A percentile compares a stretch with the other conserved stretches of the same genome.
phyloP scores from a whole-genome alignment of 37 sponge, comb jelly and placozoan species.

The Halichondria panicea region DNA sequence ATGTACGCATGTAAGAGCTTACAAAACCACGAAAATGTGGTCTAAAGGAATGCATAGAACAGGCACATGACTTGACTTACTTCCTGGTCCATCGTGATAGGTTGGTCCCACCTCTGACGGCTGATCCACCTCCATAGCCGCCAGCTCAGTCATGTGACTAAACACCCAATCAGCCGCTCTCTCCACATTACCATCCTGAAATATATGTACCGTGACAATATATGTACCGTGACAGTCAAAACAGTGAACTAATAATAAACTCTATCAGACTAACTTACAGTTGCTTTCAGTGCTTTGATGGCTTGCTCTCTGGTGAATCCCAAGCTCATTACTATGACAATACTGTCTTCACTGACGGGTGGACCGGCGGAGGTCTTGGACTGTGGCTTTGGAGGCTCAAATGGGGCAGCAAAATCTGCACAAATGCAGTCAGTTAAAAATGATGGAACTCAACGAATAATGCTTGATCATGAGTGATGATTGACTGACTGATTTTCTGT shows the following conservation, averaged over 20 bases:
- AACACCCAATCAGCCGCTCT: conserved; percentile 94
- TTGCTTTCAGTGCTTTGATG: conserved; percentile 60
- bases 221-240: too few relatives aligned
- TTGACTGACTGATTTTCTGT: too few relatives aligned
- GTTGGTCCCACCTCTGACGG: conserved; percentile 7
- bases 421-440: background rate
- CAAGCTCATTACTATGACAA: conserved; percentile 72
- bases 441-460: background rate
- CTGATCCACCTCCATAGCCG: conserved; percentile 33
- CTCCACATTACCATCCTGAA: conserved; percentile 78
- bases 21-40: too few relatives aligned
- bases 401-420: conserved; percentile 72
- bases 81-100: conserved; percentile 58
- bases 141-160: conserved; percentile 79
- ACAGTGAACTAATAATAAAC: too few relatives aligned
- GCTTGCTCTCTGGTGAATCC: conserved; percentile 87
- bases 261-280: conserved; percentile 38
- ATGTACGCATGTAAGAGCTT: too few relatives aligned
- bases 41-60: too few relatives aligned
- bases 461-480: background rate
- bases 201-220: background rate
- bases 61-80: too few relatives aligned
- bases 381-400: conserved; percentile 23
- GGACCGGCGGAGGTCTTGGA: conserved; percentile 1
- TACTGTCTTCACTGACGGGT: conserved; percentile 51